Percentiles rank a stretch among this genome's conserved stretches.
Evolutionary conservation across 2,113 vertebrate species (phyloP).

Genomic region (Siphamia tubifer): DNA sequence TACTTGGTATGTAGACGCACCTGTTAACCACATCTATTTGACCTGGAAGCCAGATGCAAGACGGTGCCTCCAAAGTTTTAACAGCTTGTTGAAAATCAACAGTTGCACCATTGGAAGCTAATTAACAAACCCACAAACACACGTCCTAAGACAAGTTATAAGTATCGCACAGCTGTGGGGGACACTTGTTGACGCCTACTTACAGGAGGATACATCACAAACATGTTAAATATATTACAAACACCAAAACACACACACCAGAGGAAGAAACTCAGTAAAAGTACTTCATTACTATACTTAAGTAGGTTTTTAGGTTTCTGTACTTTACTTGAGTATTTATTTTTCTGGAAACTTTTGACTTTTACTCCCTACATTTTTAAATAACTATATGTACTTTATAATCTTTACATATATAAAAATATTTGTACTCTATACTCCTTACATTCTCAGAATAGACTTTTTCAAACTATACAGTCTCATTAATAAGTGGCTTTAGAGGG

Average conservation of each 20-base stretch:
- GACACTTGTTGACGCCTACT: not conserved
- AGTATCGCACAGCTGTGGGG: not conserved
- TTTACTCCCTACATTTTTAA: no score
- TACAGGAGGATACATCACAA: not conserved
- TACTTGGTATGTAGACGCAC: not conserved
- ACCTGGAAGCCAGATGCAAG: conserved; percentile 1
- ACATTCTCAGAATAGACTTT: no score
- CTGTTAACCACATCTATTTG: not conserved
- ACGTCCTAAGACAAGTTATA: not conserved
- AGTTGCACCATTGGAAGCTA: not conserved
- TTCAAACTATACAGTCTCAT: no score
- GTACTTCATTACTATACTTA: no score
- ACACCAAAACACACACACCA: not conserved
- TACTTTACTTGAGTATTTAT: no score
- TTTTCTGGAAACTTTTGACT: no score
- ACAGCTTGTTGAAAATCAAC: conserved; percentile 12
- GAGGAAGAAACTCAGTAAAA: no score
- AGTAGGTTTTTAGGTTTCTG: no score
- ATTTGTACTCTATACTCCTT: no score
- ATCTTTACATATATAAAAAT: no score
- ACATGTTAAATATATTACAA: not conserved
- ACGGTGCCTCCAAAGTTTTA: not conserved
- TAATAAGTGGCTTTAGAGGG: no score
- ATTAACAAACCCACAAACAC: conserved; percentile 9
- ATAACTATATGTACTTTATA: no score